Evolutionary conservation across 2,113 vertebrate genomes (phyloP).

Genomic region (Dicentrarchus labrax): DNA sequence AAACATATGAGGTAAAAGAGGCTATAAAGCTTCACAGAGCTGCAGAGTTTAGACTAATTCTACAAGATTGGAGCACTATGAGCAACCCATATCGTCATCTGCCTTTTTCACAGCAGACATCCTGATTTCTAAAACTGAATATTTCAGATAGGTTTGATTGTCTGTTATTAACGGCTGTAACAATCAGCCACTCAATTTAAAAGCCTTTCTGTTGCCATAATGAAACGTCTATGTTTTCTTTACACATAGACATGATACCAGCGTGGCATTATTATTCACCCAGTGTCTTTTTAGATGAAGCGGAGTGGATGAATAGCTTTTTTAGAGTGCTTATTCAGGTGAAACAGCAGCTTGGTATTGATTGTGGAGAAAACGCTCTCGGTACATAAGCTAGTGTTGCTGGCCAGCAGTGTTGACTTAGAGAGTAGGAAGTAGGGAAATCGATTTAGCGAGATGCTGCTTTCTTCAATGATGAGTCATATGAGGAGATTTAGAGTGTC

Average conservation of each 20-base stretch:
- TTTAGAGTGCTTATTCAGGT: slow-evolving; percentile 47
- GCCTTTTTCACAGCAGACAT: neutral
- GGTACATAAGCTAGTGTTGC: slow-evolving; percentile 37
- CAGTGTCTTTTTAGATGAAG: slow-evolving; percentile 2
- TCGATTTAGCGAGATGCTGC: slow-evolving; percentile 35
- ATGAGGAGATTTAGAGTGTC: slow-evolving; percentile 33
- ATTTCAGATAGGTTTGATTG: neutral
- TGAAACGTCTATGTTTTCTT: neutral
- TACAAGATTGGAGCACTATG: neutral
- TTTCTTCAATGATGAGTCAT: slow-evolving; percentile 37
- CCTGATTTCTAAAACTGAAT: neutral
- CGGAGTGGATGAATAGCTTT: slow-evolving; percentile 39
- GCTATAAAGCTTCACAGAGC: neutral
- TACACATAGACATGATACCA: neutral
- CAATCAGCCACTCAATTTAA: neutral
- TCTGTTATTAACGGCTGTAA: neutral
- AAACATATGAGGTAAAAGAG: neutral
- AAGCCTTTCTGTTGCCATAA: neutral
- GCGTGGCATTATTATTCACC: slow-evolving; percentile 22
- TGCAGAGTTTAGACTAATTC: neutral
- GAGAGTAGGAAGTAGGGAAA: slow-evolving; percentile 44
- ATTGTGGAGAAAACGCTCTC: slow-evolving; percentile 14
- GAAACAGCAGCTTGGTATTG: slow-evolving; percentile 49
- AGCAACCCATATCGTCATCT: neutral
- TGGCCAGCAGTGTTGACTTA: slow-evolving; percentile 43